Evolutionary conservation across 2,113 vertebrate genomes (phyloP), one percentile per base, ranked within the genome.

Genomic region (Podarcis muralis): DNA sequence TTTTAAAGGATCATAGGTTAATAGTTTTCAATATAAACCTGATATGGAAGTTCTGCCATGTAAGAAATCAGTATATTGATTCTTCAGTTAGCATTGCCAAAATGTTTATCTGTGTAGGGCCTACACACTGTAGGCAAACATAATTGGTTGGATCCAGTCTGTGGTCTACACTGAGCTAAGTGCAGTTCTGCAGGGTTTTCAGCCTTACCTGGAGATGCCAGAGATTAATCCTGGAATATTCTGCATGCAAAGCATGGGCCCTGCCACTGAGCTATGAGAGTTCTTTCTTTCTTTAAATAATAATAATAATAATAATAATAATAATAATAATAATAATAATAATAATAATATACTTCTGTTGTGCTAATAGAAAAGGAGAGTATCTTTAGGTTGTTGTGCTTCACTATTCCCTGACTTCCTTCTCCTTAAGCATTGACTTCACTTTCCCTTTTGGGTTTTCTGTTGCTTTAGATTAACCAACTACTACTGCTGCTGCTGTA

Each of bases 1-100:
- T 83, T 65, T 69, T 22, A 53, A 30, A 48, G 25, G 3, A 53
- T 53, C 32, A n/a, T 30, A n/a, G 13, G 15, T n/a, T 27, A 48
- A 4, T 71, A 15, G 37, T 75, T 18, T 43, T 30, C 30, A 53
- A 4, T 72, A 3, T 48, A 35, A n/a, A 83, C 68, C 22, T 68
- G 13, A 79, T 13, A 1, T 13, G 84, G 79, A 6, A 18, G 83
- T 1, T 32, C 37, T 68, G 1, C 30, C 0, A 0, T 2, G 0
- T 71, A 43, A 20, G n/a, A 3, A 1, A 2, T 15, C 1, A 20
- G 0, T 5, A 30, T 57, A 35, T 59, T 48, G 12, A 0, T 40
- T 87, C 1, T 0, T 0, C 57, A 2, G 18, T 37, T 83, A 3
- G 76, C 12, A 0, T 87, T 85, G 16, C 30, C 25, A n/a, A 53